Conservation (phyloP, 2,113 vertebrate species). For the Carettochelys insculpta region DNA sequence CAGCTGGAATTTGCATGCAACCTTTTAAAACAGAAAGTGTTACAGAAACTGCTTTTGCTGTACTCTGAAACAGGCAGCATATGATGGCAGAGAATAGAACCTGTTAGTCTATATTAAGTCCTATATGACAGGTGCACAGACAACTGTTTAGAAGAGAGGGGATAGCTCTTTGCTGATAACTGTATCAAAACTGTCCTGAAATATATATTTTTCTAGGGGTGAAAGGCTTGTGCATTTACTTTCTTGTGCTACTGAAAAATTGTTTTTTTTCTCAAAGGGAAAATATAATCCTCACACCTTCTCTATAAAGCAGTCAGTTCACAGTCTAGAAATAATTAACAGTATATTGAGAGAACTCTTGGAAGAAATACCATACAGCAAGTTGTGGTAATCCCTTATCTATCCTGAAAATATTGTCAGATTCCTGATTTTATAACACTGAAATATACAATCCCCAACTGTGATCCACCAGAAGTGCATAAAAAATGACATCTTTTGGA, state of each 20-base stretch:
- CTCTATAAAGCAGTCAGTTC: not conserved
- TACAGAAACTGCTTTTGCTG: not conserved
- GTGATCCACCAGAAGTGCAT: not conserved
- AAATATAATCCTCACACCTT: not conserved
- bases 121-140: constrained; percentile 18
- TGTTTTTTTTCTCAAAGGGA: not conserved
- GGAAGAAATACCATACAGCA: not conserved
- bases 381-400: not conserved
- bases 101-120: constrained; percentile 20
- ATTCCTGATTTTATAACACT: not conserved
- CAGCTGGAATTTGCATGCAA: constrained; percentile 31
- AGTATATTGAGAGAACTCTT: not conserved
- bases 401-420: not conserved
- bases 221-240: not conserved
- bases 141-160: constrained; percentile 18
- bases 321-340: not conserved
- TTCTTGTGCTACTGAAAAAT: not conserved
- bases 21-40: constrained; percentile 32
- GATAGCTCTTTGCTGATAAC: not conserved
- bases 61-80: not conserved
- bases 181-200: not conserved
- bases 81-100: not conserved
- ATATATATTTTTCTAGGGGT: not conserved
- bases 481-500: not conserved
- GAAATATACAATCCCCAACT: not conserved